Conservation (phyloP, 2,113 vertebrate species). For the Leuciscus idus region DNA sequence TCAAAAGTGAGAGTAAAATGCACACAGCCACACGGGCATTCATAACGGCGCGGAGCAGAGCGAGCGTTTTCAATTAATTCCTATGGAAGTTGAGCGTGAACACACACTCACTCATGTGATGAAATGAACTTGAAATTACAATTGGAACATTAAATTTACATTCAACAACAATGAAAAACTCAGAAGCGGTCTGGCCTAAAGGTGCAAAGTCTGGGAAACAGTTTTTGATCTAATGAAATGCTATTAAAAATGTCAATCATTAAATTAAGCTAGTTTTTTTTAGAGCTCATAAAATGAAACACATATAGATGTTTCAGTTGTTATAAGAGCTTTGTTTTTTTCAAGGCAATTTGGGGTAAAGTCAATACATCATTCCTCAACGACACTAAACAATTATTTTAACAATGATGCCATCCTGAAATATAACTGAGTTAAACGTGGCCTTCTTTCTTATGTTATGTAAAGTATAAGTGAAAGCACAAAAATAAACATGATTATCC, state of each 20-base stretch:
- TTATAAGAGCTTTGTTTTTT: neutral
- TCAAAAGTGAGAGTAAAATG: too few species aligned
- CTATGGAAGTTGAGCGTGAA: too few species aligned
- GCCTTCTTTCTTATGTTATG: too few species aligned
- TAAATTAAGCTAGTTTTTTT: constrained; percentile 21
- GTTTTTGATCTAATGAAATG: constrained; percentile 45
- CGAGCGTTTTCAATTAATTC: too few species aligned
- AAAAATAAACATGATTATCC: constrained; percentile 17
- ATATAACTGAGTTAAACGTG: neutral
- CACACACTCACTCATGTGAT: too few species aligned
- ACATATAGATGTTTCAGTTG: neutral
- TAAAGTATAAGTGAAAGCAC: neutral
- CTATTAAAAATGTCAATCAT: constrained; percentile 29
- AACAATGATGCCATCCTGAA: neutral
- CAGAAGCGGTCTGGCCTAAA: neutral
- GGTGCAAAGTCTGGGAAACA: neutral
- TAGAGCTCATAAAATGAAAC: neutral
- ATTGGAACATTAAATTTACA: neutral
- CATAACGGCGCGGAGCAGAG: too few species aligned
- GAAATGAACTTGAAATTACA: neutral
- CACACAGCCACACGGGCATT: too few species aligned
- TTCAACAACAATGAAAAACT: neutral
- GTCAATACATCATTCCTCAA: neutral
- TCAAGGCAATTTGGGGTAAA: constrained; percentile 7
- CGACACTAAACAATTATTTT: constrained; percentile 3